These are phyloP conservation scores for Girardia tigrina DNA, from an alignment of 2,888 invertebrate genomes.

Conservation along the genomic window DNA sequence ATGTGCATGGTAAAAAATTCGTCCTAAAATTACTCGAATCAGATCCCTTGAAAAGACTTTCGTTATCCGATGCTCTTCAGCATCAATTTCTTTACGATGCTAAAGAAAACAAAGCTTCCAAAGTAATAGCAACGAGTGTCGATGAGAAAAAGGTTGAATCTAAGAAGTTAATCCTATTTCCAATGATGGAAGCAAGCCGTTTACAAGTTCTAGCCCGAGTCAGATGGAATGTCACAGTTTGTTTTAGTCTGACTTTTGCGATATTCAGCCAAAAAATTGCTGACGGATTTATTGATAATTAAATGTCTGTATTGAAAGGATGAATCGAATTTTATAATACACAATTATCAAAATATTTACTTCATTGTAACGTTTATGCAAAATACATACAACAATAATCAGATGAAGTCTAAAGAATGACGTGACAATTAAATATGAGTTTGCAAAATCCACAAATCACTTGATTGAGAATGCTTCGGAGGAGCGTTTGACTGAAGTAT, in stretches of 20 bases:
- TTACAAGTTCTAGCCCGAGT: background rate
- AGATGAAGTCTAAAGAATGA: too few species aligned
- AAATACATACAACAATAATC: too few species aligned
- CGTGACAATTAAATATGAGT: background rate
- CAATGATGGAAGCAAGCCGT: background rate
- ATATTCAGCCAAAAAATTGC: too few species aligned
- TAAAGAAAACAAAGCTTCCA: background rate
- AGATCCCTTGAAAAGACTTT: background rate
- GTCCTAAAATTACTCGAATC: background rate
- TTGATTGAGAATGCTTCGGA: background rate
- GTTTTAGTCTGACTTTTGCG: background rate
- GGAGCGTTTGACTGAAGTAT: background rate
- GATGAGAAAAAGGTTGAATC: background rate
- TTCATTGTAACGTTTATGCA: too few species aligned
- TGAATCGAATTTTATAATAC: too few species aligned
- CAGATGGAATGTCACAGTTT: background rate
- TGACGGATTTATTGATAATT: too few species aligned
- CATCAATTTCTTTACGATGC: background rate
- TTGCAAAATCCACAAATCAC: background rate
- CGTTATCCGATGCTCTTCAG: background rate
- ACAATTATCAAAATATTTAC: too few species aligned
- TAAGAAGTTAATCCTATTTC: background rate
- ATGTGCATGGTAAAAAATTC: background rate
- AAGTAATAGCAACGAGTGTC: background rate
- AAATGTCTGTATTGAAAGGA: too few species aligned